Evolutionary conservation across 2,113 vertebrate genomes (phyloP).

Genomic region (Xiphorhynchus elegans): DNA sequence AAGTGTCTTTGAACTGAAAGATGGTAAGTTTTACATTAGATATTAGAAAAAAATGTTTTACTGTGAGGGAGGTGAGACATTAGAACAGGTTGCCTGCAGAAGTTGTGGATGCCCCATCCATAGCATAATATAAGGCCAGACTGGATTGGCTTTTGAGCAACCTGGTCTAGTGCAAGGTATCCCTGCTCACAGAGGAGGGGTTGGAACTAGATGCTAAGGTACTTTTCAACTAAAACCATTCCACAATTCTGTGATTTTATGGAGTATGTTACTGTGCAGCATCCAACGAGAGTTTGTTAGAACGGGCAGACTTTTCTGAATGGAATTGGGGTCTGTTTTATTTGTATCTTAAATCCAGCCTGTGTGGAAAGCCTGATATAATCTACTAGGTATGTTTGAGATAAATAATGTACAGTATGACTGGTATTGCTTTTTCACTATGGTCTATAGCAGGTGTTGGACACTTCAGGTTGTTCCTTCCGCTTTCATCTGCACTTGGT

Average conservation of each 20-base stretch:
- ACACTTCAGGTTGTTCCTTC: not conserved
- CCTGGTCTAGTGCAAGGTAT: not conserved
- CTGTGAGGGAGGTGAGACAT: not conserved
- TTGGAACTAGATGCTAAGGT: too few relatives aligned
- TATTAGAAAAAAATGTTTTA: not conserved
- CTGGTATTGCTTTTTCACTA: not conserved
- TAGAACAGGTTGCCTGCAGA: not conserved
- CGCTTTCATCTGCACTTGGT: not conserved
- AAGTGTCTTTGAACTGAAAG: not conserved
- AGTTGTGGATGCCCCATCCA: not conserved
- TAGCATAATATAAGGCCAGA: not conserved
- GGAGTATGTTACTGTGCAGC: too few relatives aligned
- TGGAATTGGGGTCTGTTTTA: constrained; percentile 57
- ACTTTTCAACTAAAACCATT: too few relatives aligned
- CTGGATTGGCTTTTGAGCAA: not conserved
- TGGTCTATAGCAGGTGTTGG: rapidly evolving
- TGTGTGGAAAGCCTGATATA: constrained; percentile 27
- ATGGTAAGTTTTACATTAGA: not conserved
- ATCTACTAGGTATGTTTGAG: constrained; percentile 37
- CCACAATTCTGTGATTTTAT: too few relatives aligned
- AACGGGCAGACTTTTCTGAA: constrained; percentile 60
- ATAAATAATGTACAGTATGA: constrained; percentile 20
- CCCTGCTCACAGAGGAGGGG: too few relatives aligned
- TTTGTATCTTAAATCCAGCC: constrained; percentile 45
- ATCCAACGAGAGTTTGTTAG: constrained; percentile 1